Conservation (phyloP, 1,140 invertebrate genomes). For the Heliconius congener region DNA sequence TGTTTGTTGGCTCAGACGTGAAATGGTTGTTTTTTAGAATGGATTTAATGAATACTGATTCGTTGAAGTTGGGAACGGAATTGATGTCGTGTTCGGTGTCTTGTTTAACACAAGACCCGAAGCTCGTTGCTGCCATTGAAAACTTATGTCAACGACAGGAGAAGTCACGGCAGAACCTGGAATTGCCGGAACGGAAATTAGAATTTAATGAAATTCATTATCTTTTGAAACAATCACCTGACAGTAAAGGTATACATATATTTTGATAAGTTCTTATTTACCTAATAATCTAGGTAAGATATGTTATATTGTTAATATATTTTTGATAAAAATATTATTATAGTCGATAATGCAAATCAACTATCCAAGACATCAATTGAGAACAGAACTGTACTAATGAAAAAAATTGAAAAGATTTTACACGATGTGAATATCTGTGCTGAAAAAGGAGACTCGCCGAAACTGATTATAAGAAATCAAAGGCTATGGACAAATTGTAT, state of each 20-base stretch:
- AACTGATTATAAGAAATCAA: conserved; percentile 66
- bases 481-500: conserved; percentile 77
- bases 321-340: neutral
- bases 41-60: conserved; percentile 66
- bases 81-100: conserved; percentile 43
- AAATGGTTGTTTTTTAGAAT: conserved; percentile 56
- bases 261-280: neutral
- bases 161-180: conserved; percentile 26
- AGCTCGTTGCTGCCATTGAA: conserved; percentile 62
- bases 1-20: conserved; percentile 49
- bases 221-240: conserved; percentile 48
- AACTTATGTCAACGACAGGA: conserved; percentile 47
- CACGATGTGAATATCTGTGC: conserved; percentile 58
- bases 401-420: conserved; percentile 65
- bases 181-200: conserved; percentile 61
- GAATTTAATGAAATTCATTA: conserved; percentile 63
- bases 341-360: neutral
- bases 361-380: conserved; percentile 15
- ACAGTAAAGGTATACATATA: conserved; percentile 32
- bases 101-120: conserved; percentile 61
- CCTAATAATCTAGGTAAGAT: neutral
- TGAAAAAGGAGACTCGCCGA: conserved; percentile 52
- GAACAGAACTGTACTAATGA: conserved; percentile 50
- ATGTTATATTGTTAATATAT: neutral
- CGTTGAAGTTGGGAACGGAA: conserved; percentile 54